A percentile compares a stretch with the other conserved stretches of the same genome.
These are phyloP conservation scores for Junonia oenone DNA, from an alignment of 2,888 invertebrate genomes.

Conservation along the genomic window DNA sequence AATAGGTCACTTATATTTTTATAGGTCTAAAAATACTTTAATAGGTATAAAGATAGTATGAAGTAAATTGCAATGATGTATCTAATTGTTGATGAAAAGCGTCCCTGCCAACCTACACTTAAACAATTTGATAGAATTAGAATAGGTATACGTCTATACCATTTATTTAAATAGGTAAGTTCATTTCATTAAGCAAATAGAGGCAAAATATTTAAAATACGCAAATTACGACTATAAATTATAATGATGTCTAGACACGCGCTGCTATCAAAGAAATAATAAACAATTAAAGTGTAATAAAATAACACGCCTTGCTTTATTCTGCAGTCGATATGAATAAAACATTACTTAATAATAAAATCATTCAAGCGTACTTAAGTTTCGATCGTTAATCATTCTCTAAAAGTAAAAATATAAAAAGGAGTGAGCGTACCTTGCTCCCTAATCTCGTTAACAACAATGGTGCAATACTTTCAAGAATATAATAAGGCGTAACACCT, in stretches of 20 bases:
- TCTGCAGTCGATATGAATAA: neutral
- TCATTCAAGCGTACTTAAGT: neutral
- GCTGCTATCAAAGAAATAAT: neutral
- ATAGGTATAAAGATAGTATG: too few relatives aligned
- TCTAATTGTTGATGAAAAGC: too few relatives aligned
- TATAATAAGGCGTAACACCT: constrained; percentile 6
- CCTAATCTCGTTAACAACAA: constrained; percentile 6
- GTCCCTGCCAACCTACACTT: too few relatives aligned
- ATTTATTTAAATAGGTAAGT: neutral
- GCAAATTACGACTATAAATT: neutral
- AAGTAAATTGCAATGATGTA: too few relatives aligned
- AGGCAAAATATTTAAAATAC: neutral
- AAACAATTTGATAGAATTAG: too few relatives aligned
- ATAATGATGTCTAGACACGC: neutral
- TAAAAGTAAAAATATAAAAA: neutral
- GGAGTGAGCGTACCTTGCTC: constrained; percentile 1
- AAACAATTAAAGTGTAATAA: neutral
- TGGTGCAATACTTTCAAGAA: neutral
- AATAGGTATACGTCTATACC: too few relatives aligned
- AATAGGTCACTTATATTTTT: too few relatives aligned
- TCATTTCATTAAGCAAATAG: too few relatives aligned
- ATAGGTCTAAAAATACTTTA: too few relatives aligned
- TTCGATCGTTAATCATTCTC: neutral
- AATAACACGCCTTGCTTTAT: neutral
- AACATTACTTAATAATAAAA: neutral